phyloP scores from a whole-genome alignment of 1,140 invertebrate species.

The Chironomus tepperi region DNA sequence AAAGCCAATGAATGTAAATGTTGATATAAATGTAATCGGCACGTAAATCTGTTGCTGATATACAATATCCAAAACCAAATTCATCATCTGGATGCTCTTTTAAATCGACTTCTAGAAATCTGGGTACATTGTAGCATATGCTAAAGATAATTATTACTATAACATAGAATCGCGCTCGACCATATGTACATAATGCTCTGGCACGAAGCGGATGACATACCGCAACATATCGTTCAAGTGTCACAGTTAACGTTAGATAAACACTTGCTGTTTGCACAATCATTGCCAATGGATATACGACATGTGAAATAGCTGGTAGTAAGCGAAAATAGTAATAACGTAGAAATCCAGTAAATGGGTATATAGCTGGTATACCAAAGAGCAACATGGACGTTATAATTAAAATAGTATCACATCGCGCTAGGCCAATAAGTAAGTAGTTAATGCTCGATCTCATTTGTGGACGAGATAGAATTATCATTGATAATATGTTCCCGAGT shows the following conservation, averaged over 20 bases:
- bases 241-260: conserved; percentile 91
- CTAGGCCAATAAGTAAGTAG: conserved; percentile 81
- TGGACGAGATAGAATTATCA: conserved; percentile 80
- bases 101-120: conserved; percentile 55
- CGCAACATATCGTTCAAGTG: conserved; percentile 90
- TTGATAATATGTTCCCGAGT: conserved; percentile 80
- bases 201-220: conserved; percentile 89
- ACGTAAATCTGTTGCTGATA: conserved; percentile 59
- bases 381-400: conserved; percentile 79
- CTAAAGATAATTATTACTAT: conserved; percentile 73
- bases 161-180: conserved; percentile 76
- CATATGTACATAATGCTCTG: conserved; percentile 81
- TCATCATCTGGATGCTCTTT: conserved; percentile 28
- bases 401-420: conserved; percentile 81
- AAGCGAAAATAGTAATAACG: conserved; percentile 70
- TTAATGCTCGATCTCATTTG: conserved; percentile 94
- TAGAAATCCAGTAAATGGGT: conserved; percentile 64
- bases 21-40: conserved; percentile 65
- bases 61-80: conserved; percentile 53
- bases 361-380: conserved; percentile 76
- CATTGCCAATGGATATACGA: conserved; percentile 77
- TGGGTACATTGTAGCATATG: conserved; percentile 78
- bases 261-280: conserved; percentile 88
- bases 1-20: conserved; percentile 87
- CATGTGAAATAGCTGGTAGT: conserved; percentile 70